Evolutionary conservation across 2,888 invertebrate species (phyloP).

Genomic region (Perdita meconis): DNA sequence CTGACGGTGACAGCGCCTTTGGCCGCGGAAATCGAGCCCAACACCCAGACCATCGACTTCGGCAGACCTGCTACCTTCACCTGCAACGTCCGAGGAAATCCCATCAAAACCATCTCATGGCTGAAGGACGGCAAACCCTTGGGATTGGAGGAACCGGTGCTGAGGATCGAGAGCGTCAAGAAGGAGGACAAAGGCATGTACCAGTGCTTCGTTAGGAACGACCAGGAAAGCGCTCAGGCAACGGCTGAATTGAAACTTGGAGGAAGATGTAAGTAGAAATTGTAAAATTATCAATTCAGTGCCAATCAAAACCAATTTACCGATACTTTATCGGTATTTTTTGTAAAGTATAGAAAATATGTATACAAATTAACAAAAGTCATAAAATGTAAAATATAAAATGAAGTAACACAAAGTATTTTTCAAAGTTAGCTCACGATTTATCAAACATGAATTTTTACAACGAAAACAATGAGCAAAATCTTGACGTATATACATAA

Average conservation of each 20-base stretch:
- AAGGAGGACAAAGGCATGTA: slow-evolving; percentile 99
- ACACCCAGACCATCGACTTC: slow-evolving; percentile 96
- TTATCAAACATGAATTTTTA: no score
- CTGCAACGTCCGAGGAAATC: slow-evolving; percentile 95
- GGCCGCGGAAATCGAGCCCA: slow-evolving; percentile 94
- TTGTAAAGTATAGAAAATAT: no score
- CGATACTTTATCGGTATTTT: no score
- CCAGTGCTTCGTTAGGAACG: slow-evolving; percentile 97
- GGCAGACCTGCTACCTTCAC: slow-evolving; percentile 96
- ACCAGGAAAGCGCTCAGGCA: slow-evolving; percentile 96
- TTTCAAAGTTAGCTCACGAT: no score
- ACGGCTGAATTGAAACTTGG: slow-evolving; percentile 96
- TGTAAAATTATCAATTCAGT: no score
- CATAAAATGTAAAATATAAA: no score
- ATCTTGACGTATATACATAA: no score
- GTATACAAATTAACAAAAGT: no score
- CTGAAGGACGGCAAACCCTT: slow-evolving; percentile 95
- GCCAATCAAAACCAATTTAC: no score
- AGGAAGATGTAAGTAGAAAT: slow-evolving; percentile 89
- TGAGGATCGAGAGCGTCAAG: slow-evolving; percentile 95
- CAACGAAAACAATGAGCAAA: no score
- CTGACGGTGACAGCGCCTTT: slow-evolving; percentile 96
- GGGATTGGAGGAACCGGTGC: slow-evolving; percentile 91
- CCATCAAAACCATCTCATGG: slow-evolving; percentile 96
- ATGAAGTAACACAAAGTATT: no score